phyloP scores from a whole-genome alignment of 2,888 invertebrate species.

The Meiosimyza decipiens region DNA sequence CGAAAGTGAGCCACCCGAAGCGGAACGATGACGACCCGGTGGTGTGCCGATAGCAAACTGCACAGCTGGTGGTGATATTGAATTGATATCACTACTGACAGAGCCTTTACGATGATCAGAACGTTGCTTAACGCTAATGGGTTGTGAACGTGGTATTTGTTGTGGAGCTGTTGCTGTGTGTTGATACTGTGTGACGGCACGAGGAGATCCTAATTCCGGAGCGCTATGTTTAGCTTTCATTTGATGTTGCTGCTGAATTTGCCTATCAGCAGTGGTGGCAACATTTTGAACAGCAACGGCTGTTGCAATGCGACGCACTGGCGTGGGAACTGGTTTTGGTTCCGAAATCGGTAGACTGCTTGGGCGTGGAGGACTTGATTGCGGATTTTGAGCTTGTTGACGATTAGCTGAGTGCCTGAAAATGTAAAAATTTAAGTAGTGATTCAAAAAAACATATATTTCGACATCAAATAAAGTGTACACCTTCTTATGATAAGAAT shows the following conservation, averaged over 20 bases:
- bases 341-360: conserved; percentile 78
- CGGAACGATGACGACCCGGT: conserved; percentile 77
- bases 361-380: conserved; percentile 74
- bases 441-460: background rate
- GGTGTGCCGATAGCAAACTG: conserved; percentile 90
- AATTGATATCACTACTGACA: conserved; percentile 84
- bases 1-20: conserved; percentile 75
- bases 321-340: conserved; percentile 80
- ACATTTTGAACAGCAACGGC: conserved; percentile 38
- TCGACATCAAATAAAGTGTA: no score
- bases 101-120: conserved; percentile 75
- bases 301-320: conserved; percentile 59
- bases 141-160: conserved; percentile 80
- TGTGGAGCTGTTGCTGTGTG: conserved; percentile 40
- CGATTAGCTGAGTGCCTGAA: conserved; percentile 50
- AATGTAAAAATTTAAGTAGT: conserved; percentile 20
- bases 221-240: background rate
- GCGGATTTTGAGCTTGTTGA: conserved; percentile 49
- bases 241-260: conserved; percentile 5
- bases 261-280: background rate
- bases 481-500: no score
- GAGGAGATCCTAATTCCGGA: background rate
- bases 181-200: conserved; percentile 28
- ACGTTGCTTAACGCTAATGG: conserved; percentile 83
- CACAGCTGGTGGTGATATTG: conserved; percentile 91